Evolutionary conservation across 2,888 invertebrate genomes (phyloP).

Genomic region (Orthosia gothica): DNA sequence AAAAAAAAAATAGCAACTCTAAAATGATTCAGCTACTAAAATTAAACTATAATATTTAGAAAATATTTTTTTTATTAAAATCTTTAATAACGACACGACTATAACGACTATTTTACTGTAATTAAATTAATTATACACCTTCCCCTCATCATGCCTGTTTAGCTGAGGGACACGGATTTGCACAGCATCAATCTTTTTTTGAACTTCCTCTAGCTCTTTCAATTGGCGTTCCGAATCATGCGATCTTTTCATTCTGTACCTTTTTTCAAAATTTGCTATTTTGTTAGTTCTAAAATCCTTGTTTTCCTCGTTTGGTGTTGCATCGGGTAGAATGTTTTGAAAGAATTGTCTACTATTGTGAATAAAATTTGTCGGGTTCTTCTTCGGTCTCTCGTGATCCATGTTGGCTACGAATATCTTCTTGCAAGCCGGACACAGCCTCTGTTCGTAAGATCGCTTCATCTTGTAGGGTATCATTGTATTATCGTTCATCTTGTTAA

Average conservation of each 20-base stretch:
- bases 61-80: slow-evolving; percentile 35
- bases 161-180: slow-evolving; percentile 49
- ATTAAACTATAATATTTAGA: neutral
- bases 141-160: neutral
- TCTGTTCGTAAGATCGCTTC: slow-evolving; percentile 66
- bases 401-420: slow-evolving; percentile 54
- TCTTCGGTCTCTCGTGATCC: slow-evolving; percentile 37
- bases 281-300: slow-evolving; percentile 35
- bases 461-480: slow-evolving; percentile 33
- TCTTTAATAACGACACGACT: slow-evolving; percentile 26
- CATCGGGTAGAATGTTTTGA: slow-evolving; percentile 44
- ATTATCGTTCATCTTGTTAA: slow-evolving; percentile 26
- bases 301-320: slow-evolving; percentile 33
- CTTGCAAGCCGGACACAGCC: slow-evolving; percentile 67
- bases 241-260: slow-evolving; percentile 54
- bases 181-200: slow-evolving; percentile 71
- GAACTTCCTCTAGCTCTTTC: slow-evolving; percentile 73
- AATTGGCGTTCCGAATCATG: slow-evolving; percentile 67
- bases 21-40: neutral
- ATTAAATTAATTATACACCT: neutral
- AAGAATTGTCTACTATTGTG: slow-evolving; percentile 72
- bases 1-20: neutral
- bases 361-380: slow-evolving; percentile 41
- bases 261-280: neutral
- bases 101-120: neutral